Percentiles rank a stretch among this genome's conserved stretches.
These are phyloP conservation scores for Megalonaias nervosa DNA, from an alignment of 1,140 invertebrate species.

Conservation along the genomic window DNA sequence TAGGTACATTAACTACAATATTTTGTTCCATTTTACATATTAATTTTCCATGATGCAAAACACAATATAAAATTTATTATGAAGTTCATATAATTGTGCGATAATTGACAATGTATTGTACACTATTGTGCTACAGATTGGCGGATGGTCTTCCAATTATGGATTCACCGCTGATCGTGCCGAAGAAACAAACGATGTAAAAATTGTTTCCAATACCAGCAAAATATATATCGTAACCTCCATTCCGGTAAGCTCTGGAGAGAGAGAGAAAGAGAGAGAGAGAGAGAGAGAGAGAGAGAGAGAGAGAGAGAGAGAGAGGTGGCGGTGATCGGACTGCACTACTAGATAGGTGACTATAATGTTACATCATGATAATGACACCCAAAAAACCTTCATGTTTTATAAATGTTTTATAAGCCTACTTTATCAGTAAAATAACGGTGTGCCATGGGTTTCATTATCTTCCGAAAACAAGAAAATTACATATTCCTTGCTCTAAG, in stretches of 20 bases:
- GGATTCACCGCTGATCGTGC: slow-evolving; percentile 19
- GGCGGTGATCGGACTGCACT: neutral
- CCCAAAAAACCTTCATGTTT: neutral
- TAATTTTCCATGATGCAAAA: no score
- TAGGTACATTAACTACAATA: no score
- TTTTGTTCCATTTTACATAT: no score
- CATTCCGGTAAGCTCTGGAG: slow-evolving; percentile 16
- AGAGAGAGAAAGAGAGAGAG: neutral
- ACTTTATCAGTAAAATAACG: no score
- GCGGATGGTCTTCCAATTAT: slow-evolving; percentile 18
- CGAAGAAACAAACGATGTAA: neutral
- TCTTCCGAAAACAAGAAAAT: no score
- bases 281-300: no score
- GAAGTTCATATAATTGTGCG: neutral
- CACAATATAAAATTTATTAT: no score
- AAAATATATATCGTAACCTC: slow-evolving; percentile 29
- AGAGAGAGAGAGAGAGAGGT: neutral
- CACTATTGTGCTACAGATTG: slow-evolving; percentile 27
- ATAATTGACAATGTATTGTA: neutral
- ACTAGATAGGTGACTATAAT: neutral
- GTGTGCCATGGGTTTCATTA: no score
- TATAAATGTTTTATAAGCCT: no score
- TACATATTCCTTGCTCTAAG: no score
- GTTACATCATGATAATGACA: neutral
- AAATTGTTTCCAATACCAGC: slow-evolving; percentile 5